phyloP scores from a whole-genome alignment of 2,113 vertebrate genomes.

The Myotis davidii region DNA sequence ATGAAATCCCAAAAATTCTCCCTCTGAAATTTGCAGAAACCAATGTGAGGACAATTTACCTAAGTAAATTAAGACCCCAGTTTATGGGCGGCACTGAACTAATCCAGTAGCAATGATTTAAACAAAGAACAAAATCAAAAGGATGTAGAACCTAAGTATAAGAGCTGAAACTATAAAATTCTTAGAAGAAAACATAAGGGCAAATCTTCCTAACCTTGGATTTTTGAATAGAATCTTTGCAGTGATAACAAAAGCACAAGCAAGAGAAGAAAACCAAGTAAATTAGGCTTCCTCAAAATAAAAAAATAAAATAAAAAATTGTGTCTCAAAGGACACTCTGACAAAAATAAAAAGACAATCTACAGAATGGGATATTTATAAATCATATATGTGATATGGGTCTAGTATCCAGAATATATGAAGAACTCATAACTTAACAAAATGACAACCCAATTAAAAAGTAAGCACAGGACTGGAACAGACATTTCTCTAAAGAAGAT shows the following conservation, averaged over 20 bases:
- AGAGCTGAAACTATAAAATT: neutral
- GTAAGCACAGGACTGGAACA: neutral
- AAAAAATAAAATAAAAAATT: neutral
- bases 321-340: neutral
- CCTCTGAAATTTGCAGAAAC: neutral
- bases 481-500: neutral
- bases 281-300: neutral
- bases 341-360: constrained; percentile 35
- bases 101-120: neutral
- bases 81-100: neutral
- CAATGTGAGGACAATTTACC: neutral
- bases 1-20: neutral
- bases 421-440: constrained; percentile 17
- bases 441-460: neutral
- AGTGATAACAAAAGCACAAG: neutral
- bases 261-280: neutral
- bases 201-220: neutral
- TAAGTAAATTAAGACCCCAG: neutral
- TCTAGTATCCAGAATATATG: neutral
- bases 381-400: neutral
- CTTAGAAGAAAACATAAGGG: neutral
- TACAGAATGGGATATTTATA: neutral
- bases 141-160: neutral
- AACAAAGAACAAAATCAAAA: neutral
- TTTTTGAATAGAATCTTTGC: neutral